Percentiles rank a stretch among this genome's conserved stretches.
phyloP scores from a whole-genome alignment of 2,797 vertebrate genomes.

The Muscicapa striata region DNA sequence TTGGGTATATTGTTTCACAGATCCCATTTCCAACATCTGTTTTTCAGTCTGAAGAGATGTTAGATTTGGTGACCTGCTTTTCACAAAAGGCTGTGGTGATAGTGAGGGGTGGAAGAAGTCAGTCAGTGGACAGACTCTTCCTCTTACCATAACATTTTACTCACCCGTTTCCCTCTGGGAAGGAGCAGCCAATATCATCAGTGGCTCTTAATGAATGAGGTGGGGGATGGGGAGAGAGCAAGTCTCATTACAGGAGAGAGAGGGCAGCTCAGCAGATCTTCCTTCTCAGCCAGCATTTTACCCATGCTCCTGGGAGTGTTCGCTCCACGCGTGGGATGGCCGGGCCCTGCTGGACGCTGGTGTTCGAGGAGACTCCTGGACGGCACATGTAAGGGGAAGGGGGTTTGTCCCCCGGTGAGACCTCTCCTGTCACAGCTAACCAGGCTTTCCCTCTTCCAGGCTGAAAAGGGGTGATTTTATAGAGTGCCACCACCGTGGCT shows the following conservation, averaged over 20 bases:
- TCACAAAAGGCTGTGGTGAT: neutral
- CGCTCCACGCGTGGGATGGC: neutral
- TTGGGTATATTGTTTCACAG: neutral
- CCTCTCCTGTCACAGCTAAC: neutral
- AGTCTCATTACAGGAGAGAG: neutral
- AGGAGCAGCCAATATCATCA: neutral
- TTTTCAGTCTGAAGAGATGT: neutral
- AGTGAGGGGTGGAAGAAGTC: neutral
- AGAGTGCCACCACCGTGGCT: neutral
- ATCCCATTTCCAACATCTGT: neutral
- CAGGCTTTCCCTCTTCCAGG: neutral
- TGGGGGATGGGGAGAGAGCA: neutral
- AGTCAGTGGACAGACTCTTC: neutral
- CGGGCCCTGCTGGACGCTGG: rapidly evolving
- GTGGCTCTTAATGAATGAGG: neutral
- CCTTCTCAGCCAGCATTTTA: neutral
- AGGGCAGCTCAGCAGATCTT: neutral
- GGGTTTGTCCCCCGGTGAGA: rapidly evolving
- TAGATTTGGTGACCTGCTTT: neutral
- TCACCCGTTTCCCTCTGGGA: neutral
- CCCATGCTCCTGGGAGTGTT: neutral
- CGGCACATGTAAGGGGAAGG: neutral
- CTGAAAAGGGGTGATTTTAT: neutral
- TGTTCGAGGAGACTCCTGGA: neutral
- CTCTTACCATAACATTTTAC: neutral